Percentiles rank a stretch among this genome's conserved stretches.
Conservation (phyloP, 2,888 invertebrate species). For the Oligia strigilis region DNA sequence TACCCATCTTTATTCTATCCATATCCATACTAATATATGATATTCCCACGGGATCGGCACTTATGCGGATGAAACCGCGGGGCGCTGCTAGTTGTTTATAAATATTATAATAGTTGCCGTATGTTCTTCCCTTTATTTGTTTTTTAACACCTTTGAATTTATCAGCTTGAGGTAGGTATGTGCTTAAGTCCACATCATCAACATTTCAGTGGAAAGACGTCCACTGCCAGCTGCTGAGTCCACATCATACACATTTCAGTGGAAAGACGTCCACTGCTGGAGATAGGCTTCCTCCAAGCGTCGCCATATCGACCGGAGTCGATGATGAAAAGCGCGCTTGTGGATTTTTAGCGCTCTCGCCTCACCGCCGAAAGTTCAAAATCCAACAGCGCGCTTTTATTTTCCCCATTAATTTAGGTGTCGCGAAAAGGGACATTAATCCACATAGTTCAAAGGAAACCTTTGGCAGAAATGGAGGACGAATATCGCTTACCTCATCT, state of each 20-base stretch:
- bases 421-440: not conserved
- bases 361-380: not conserved
- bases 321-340: not conserved
- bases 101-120: too few relatives aligned
- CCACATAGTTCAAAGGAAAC: conserved; percentile 2
- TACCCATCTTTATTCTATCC: not conserved
- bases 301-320: not conserved
- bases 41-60: too few relatives aligned
- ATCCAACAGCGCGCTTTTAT: not conserved
- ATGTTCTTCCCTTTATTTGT: not conserved
- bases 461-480: not conserved
- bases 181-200: too few relatives aligned
- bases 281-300: not conserved
- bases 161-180: not conserved
- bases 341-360: not conserved
- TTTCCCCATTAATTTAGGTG: not conserved
- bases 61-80: too few relatives aligned
- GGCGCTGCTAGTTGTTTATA: too few relatives aligned
- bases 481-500: not conserved
- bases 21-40: too few relatives aligned
- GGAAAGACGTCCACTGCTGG: too few relatives aligned
- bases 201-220: too few relatives aligned
- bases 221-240: too few relatives aligned
- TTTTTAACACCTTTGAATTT: not conserved
- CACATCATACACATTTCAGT: not conserved